These are phyloP conservation scores for Scolanthus callimorphus DNA, from an alignment of 92 coral and sea anemone genomes.

Conservation along the genomic window DNA sequence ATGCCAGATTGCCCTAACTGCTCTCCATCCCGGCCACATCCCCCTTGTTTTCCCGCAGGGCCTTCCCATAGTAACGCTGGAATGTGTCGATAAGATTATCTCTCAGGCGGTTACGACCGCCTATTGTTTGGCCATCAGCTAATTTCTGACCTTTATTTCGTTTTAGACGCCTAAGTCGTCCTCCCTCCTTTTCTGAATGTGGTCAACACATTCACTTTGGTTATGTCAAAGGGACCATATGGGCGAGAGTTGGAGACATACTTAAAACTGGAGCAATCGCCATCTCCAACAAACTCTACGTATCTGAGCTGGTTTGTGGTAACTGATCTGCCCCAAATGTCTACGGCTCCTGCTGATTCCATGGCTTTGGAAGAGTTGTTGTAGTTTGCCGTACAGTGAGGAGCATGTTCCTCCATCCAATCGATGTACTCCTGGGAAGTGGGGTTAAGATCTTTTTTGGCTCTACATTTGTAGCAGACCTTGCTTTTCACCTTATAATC, in stretches of 20 bases:
- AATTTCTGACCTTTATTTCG: slow-evolving; percentile 32
- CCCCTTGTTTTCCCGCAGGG: slow-evolving; percentile 19
- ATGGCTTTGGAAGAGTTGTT: slow-evolving; percentile 42
- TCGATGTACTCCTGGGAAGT: slow-evolving; percentile 39
- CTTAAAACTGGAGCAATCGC: slow-evolving; percentile 28
- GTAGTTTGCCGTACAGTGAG: slow-evolving; percentile 18
- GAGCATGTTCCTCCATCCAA: slow-evolving; percentile 33
- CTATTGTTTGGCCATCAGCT: slow-evolving; percentile 37
- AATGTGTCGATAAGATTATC: slow-evolving; percentile 31
- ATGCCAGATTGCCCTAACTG: slow-evolving; percentile 31
- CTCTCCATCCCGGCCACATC: slow-evolving; percentile 17
- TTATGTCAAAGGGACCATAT: slow-evolving; percentile 13
- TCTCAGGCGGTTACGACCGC: slow-evolving; percentile 35
- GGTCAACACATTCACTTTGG: slow-evolving; percentile 39
- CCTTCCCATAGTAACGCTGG: slow-evolving; percentile 38
- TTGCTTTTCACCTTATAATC: slow-evolving; percentile 28
- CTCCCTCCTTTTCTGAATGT: slow-evolving; percentile 7
- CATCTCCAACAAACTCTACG: slow-evolving; percentile 47
- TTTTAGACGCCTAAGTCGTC: neutral
- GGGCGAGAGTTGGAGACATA: slow-evolving; percentile 30
- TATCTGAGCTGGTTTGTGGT: slow-evolving; percentile 12
- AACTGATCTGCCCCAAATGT: slow-evolving; percentile 18
- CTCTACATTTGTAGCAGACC: slow-evolving; percentile 31
- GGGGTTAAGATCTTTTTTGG: slow-evolving; percentile 22
- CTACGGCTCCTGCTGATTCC: slow-evolving; percentile 41